Conservation (phyloP, 2,113 vertebrate species). For the Hemibagrus wyckioides region DNA sequence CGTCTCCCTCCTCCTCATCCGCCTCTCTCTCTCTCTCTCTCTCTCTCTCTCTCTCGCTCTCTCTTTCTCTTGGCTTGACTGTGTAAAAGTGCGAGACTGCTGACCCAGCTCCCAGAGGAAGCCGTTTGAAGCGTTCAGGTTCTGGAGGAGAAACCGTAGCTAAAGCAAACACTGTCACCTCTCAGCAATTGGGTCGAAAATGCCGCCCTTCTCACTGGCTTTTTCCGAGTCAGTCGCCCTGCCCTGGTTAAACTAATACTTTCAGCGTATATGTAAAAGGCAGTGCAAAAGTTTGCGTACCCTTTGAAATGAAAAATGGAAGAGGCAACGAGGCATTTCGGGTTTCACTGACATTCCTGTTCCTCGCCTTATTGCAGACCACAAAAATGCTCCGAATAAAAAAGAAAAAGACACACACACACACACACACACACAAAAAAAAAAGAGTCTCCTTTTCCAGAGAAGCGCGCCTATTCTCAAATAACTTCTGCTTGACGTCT, state of each 20-base stretch:
- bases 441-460: background rate
- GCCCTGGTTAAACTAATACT: conserved; percentile 19
- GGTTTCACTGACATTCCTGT: conserved; percentile 11
- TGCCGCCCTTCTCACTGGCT: background rate
- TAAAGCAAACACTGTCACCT: conserved; percentile 71
- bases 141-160: conserved; percentile 68
- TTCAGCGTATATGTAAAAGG: background rate
- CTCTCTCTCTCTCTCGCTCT: conserved; percentile 9
- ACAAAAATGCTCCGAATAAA: background rate
- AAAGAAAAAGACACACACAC: background rate
- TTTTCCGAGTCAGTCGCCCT: conserved; percentile 19
- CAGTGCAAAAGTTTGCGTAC: background rate
- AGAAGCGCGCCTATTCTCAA: background rate
- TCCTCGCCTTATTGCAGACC: background rate
- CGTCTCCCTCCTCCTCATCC: conserved; percentile 38
- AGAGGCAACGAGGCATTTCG: background rate
- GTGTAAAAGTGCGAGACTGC: conserved; percentile 58
- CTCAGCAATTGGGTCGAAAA: conserved; percentile 33
- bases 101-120: conserved; percentile 70
- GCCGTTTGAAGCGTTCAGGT: conserved; percentile 69
- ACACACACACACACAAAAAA: too few relatives aligned
- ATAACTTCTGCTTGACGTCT: background rate
- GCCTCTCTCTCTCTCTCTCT: background rate
- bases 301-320: background rate
- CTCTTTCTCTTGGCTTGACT: conserved; percentile 42